phyloP scores from a whole-genome alignment of 2,797 vertebrate species.

The Pangasius sanitwongsei region DNA sequence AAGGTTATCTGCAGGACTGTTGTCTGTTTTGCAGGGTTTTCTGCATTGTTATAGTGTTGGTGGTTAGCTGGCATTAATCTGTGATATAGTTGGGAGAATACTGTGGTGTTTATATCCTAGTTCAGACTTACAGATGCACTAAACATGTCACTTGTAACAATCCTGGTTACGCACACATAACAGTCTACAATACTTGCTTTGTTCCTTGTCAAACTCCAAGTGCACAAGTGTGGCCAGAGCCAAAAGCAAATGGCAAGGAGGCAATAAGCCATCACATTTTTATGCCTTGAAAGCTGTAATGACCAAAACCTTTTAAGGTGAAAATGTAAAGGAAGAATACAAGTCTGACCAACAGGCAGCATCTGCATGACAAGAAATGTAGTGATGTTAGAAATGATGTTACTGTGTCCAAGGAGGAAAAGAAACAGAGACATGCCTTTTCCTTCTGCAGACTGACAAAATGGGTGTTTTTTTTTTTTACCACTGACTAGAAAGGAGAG shows the following conservation, averaged over 20 bases:
- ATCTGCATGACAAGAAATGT: slow-evolving; percentile 14
- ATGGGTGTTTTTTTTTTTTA: too few species aligned
- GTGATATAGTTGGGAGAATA: not conserved
- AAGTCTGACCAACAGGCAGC: slow-evolving; percentile 22
- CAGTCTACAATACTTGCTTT: slow-evolving; percentile 42
- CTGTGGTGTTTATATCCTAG: slow-evolving; percentile 1
- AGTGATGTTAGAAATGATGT: too few species aligned
- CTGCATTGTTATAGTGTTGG: not conserved
- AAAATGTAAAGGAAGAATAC: slow-evolving; percentile 58
- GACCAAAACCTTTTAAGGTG: slow-evolving; percentile 45
- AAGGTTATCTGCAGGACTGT: not conserved
- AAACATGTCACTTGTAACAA: slow-evolving; percentile 21
- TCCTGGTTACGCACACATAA: slow-evolving; percentile 19
- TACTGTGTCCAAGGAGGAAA: not conserved
- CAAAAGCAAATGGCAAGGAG: slow-evolving; percentile 65
- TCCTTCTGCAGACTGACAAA: slow-evolving; percentile 37
- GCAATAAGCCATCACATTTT: slow-evolving; percentile 72
- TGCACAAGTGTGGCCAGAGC: slow-evolving; percentile 56
- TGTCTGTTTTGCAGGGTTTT: not conserved
- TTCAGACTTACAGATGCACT: slow-evolving; percentile 34
- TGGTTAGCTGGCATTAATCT: not conserved
- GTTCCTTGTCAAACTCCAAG: slow-evolving; percentile 35
- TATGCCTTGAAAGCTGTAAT: slow-evolving; percentile 67
- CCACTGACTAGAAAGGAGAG: not conserved
- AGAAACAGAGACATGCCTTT: slow-evolving; percentile 36